Evolutionary conservation across 2,113 vertebrate genomes (phyloP).

Genomic region (Cynocephalus volans): DNA sequence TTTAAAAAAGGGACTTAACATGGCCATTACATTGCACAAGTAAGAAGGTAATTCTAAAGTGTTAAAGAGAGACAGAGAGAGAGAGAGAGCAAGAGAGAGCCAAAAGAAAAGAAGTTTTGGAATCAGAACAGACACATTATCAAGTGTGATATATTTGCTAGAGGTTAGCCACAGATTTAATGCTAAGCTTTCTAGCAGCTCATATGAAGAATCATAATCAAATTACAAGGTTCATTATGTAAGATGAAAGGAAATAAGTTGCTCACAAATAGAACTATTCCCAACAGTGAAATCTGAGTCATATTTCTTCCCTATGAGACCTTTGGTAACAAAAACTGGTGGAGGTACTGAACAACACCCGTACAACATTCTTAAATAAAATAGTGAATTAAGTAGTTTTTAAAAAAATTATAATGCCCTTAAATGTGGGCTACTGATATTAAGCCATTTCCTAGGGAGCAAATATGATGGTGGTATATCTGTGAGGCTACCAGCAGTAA

Average conservation of each 20-base stretch:
- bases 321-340: neutral
- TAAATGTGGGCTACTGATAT: neutral
- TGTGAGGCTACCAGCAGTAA: neutral
- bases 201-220: constrained; percentile 27
- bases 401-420: neutral
- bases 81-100: neutral
- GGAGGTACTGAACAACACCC: neutral
- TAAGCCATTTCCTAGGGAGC: constrained; percentile 31
- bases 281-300: constrained; percentile 16
- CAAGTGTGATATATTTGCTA: neutral
- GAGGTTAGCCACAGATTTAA: constrained; percentile 52
- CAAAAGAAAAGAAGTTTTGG: neutral
- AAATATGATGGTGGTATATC: neutral
- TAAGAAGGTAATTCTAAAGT: constrained; percentile 8
- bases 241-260: constrained; percentile 58
- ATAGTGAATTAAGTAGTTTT: neutral
- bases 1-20: neutral
- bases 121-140: neutral
- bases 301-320: neutral
- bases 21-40: neutral
- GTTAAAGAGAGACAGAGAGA: too few species aligned
- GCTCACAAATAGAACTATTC: constrained; percentile 43
- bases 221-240: constrained; percentile 52
- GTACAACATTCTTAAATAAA: neutral
- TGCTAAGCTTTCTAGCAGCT: constrained; percentile 30